phyloP scores from a whole-genome alignment of 2,797 vertebrate genomes.

The Scleropages formosus region DNA sequence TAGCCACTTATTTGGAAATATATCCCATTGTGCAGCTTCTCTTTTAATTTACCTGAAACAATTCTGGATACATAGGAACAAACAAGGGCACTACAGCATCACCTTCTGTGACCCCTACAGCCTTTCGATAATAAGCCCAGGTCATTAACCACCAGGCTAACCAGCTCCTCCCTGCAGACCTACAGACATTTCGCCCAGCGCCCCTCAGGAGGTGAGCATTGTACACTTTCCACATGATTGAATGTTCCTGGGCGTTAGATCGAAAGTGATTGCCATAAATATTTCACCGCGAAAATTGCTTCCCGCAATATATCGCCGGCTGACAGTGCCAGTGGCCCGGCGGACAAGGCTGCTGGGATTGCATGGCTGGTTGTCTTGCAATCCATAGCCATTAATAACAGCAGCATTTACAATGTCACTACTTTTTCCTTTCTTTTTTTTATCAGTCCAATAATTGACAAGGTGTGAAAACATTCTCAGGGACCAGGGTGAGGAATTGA shows the following conservation, averaged over 20 bases:
- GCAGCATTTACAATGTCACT: conserved; percentile 58
- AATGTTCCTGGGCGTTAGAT: conserved; percentile 39
- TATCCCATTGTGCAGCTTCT: not conserved
- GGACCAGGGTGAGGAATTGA: not conserved
- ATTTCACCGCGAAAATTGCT: conserved; percentile 62
- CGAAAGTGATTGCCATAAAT: conserved; percentile 58
- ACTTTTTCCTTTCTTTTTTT: conserved; percentile 51
- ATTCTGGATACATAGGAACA: not conserved
- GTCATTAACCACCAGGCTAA: not conserved
- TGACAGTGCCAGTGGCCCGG: conserved; percentile 46
- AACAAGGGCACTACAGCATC: not conserved
- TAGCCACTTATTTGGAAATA: not conserved
- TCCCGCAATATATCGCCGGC: conserved; percentile 57
- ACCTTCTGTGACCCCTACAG: not conserved
- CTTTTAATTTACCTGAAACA: not conserved
- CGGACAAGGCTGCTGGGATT: conserved; percentile 46
- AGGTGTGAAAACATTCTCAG: not conserved
- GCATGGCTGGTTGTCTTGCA: conserved; percentile 56
- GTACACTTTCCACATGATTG: conserved; percentile 39
- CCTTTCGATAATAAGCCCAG: not conserved
- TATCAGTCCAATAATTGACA: conserved; percentile 35
- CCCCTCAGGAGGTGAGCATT: conserved; percentile 37
- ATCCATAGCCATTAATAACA: conserved; percentile 57
- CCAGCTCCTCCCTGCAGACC: not conserved
- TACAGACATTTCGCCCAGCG: not conserved